These are phyloP conservation scores for Drosophila infuscata DNA, from an alignment of 2,888 invertebrate species.

Conservation along the genomic window DNA sequence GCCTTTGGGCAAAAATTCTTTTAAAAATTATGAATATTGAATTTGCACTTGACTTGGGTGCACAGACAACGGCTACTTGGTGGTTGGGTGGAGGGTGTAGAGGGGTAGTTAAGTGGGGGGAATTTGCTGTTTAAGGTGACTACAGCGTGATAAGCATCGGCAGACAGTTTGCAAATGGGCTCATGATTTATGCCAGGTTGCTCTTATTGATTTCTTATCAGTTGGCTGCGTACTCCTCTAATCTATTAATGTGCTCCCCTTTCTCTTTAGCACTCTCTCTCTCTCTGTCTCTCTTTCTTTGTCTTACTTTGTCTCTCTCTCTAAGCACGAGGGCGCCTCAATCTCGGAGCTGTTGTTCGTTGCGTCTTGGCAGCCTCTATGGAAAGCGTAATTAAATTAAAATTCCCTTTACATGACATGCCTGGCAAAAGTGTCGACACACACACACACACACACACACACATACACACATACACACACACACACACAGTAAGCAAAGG, in stretches of 20 bases:
- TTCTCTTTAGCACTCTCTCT: background rate
- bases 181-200: constrained; percentile 69
- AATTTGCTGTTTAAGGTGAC: constrained; percentile 11
- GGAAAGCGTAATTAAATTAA: constrained; percentile 77
- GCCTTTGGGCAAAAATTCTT: constrained; percentile 49
- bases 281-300: background rate
- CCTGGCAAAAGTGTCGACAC: constrained; percentile 65
- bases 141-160: constrained; percentile 64
- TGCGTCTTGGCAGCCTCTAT: constrained; percentile 32
- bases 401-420: constrained; percentile 77
- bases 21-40: constrained; percentile 78
- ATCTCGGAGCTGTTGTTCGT: constrained; percentile 27
- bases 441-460: constrained; percentile 44
- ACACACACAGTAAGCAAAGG: constrained; percentile 23
- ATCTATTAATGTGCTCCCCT: constrained; percentile 58
- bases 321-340: constrained; percentile 21
- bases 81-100: background rate
- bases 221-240: constrained; percentile 38
- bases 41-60: constrained; percentile 39
- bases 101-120: background rate
- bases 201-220: constrained; percentile 75
- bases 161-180: constrained; percentile 53
- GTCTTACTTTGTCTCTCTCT: background rate
- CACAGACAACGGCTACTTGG: background rate
- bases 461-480: constrained; percentile 17